Base-by-base conservation (phyloP, 2,113 vertebrate species). In the Oryzias curvinotus region DNA sequence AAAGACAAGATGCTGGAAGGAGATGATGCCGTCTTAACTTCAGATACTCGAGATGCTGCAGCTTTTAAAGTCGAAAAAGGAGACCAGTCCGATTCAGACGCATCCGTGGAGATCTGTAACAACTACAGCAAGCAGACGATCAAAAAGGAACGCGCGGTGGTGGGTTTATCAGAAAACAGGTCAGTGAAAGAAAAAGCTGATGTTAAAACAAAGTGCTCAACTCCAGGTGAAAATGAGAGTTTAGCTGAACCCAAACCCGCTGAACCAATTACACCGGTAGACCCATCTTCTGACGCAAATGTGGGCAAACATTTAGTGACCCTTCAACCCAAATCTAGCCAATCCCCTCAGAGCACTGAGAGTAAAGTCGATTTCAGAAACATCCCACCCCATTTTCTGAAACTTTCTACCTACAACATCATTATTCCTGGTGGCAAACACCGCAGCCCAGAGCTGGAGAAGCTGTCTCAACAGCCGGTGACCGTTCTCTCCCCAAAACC, bases 381-480 rank as follows among this genome's bases (percentile, higher is more conserved):
- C 65, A 86, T 90, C 66, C 85, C 89, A 55, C 79, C 82, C 0
- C 87, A 84, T 1, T 87, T 79, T 43, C 80, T 91, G 4, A 90
- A 80, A 1, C 71, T 89, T 48, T 64, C 89, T 28, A 83, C 52
- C 63, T 87, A 83, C 14, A 89, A 82, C 26, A 70, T 71, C 0
- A n/a, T 89, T 4, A 67, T 89, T 4, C 84, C 83, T 1, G 71
- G 86, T 1, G 3, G 16, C 0, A 73, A 88, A 0, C 71, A 57
- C 4, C 36, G 43, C 0, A 15, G 15, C 0, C 5, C 47, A 0
- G 72, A 43, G 3, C 8, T 71, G 16, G 69, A 77, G 3, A 21
- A 26, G 26, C 51, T 68, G 5, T 55, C 77, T 2, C 61, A 49
- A 14, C 78, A 66, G 41, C 61, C 25, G 1, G 10, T n/a, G 4